Percentiles rank a stretch among this genome's conserved stretches.
Evolutionary conservation across 2,113 vertebrate species (phyloP).

Genomic region (Reinhardtius hippoglossoides): DNA sequence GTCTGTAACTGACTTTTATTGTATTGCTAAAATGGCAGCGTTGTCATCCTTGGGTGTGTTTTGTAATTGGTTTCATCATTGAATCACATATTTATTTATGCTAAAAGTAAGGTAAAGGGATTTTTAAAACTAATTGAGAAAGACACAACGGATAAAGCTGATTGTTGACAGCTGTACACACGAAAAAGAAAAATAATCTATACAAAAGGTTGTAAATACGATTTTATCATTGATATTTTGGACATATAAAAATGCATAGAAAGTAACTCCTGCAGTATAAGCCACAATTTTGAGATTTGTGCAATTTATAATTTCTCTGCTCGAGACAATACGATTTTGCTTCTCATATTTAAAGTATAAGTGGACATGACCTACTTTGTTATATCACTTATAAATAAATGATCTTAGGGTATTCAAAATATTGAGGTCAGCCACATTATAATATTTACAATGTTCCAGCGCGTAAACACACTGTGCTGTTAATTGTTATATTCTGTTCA

Average conservation of each 20-base stretch:
- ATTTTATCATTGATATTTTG: no score
- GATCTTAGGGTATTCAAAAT: no score
- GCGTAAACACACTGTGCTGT: not conserved
- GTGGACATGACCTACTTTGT: no score
- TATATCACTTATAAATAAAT: no score
- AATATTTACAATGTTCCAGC: not conserved
- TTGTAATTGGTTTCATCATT: not conserved
- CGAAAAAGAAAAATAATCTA: no score
- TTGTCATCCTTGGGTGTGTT: not conserved
- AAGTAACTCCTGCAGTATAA: not conserved
- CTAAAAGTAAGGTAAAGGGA: not conserved
- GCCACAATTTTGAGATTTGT: not conserved
- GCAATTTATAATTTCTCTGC: constrained; percentile 7
- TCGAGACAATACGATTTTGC: not conserved
- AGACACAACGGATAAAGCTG: no score
- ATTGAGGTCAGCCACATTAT: no score
- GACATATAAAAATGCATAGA: not conserved
- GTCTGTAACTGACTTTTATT: constrained; percentile 9
- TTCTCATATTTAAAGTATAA: not conserved
- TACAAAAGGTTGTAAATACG: no score
- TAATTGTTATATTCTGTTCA: constrained; percentile 23
- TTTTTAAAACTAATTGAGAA: not conserved
- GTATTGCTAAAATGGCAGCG: not conserved
- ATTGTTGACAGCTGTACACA: no score
- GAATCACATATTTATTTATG: not conserved